phyloP scores from a whole-genome alignment of 2,797 vertebrate species.

The Ptychobarbus kaznakovi region DNA sequence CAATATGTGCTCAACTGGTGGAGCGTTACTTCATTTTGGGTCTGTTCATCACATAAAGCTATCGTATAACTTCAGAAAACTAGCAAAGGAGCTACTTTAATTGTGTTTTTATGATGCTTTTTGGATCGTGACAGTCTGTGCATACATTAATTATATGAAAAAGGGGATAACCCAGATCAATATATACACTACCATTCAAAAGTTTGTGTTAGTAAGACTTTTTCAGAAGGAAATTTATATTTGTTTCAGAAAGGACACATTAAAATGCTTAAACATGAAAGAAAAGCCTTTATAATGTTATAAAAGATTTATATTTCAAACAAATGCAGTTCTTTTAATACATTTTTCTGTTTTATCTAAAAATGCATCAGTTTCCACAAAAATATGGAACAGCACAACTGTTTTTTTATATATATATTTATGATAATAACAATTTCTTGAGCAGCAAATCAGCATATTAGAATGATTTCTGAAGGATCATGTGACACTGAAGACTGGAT shows the following conservation, averaged over 20 bases:
- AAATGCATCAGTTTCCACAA: background rate
- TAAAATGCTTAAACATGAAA: too few relatives aligned
- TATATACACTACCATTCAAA: background rate
- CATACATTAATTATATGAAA: background rate
- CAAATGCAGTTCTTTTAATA: background rate
- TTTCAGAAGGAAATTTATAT: background rate
- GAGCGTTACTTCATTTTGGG: background rate
- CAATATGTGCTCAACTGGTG: background rate
- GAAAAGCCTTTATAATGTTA: too few relatives aligned
- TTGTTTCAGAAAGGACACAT: background rate
- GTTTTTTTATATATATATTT: too few relatives aligned
- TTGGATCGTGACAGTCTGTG: background rate
- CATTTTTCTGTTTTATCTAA: background rate
- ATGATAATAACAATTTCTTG: background rate
- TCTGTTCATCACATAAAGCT: background rate
- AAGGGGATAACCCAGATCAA: background rate
- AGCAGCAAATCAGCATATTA: background rate
- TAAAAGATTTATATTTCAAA: background rate
- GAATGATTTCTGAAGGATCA: background rate
- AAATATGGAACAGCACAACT: background rate
- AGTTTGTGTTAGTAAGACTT: too few relatives aligned
- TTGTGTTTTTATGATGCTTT: background rate
- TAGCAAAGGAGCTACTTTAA: background rate
- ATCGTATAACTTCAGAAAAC: background rate
- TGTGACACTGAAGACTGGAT: background rate